Conservation (phyloP, 2,797 vertebrate species). For the Amphiprion clarkii region DNA sequence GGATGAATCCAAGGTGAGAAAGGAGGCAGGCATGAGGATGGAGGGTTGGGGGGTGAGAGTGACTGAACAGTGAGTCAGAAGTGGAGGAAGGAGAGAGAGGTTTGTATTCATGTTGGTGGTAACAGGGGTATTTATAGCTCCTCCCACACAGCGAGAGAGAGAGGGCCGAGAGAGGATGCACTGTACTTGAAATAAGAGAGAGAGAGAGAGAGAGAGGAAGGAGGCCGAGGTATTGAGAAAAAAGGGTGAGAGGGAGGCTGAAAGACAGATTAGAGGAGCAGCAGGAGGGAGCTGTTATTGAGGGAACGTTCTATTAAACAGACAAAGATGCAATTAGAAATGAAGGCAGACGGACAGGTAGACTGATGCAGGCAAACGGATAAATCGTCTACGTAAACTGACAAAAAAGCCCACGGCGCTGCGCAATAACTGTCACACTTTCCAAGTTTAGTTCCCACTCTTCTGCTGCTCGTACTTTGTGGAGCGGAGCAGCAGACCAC, state of each 20-base stretch:
- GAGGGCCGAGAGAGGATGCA: slow-evolving; percentile 48
- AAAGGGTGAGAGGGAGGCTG: slow-evolving; percentile 39
- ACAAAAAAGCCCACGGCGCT: slow-evolving; percentile 8
- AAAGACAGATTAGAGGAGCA: slow-evolving; percentile 56
- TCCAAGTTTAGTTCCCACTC: slow-evolving; percentile 59
- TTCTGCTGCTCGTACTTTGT: slow-evolving; percentile 26
- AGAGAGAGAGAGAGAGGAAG: slow-evolving; percentile 20
- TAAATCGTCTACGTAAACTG: slow-evolving; percentile 17
- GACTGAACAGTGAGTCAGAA: slow-evolving; percentile 71
- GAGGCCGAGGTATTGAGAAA: slow-evolving; percentile 39
- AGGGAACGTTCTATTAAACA: slow-evolving; percentile 33
- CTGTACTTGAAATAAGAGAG: slow-evolving; percentile 27
- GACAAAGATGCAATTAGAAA: slow-evolving; percentile 35
- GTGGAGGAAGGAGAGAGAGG: slow-evolving; percentile 71
- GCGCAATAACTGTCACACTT: slow-evolving; percentile 20
- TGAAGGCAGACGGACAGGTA: slow-evolving; percentile 22
- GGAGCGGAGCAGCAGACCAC: slow-evolving; percentile 42
- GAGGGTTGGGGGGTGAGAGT: slow-evolving; percentile 46
- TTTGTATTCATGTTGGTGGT: slow-evolving; percentile 80
- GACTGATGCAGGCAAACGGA: slow-evolving; percentile 25
- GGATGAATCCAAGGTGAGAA: slow-evolving; percentile 47
- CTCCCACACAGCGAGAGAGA: slow-evolving; percentile 72
- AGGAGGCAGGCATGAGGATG: slow-evolving; percentile 19
- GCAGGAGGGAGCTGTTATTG: slow-evolving; percentile 49
- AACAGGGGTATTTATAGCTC: slow-evolving; percentile 83